Percentiles rank a stretch among this genome's conserved stretches.
phyloP scores from a whole-genome alignment of 1,140 invertebrate genomes.

The Maniola jurtina region DNA sequence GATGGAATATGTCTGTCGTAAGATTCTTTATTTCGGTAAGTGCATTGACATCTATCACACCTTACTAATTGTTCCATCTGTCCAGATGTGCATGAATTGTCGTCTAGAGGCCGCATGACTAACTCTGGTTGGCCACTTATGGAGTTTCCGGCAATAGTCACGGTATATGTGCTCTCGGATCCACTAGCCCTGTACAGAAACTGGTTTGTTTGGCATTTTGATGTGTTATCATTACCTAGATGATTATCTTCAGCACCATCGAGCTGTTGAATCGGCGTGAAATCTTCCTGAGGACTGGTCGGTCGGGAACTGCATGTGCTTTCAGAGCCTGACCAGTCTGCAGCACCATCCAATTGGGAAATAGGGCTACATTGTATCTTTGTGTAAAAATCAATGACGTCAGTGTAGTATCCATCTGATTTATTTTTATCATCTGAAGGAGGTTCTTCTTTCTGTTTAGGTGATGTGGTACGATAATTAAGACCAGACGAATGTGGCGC shows the following conservation, averaged over 20 bases:
- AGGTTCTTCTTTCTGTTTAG: conserved; percentile 65
- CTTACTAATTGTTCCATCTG: conserved; percentile 86
- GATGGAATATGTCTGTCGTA: conserved; percentile 89
- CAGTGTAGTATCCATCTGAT: conserved; percentile 67
- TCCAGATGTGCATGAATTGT: conserved; percentile 53
- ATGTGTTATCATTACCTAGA: conserved; percentile 63
- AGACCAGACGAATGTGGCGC: conserved; percentile 64
- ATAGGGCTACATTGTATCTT: conserved; percentile 77
- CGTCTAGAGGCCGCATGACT: conserved; percentile 74
- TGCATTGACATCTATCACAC: conserved; percentile 92
- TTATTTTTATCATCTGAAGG: conserved; percentile 48
- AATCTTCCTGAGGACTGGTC: conserved; percentile 62
- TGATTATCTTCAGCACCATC: conserved; percentile 86
- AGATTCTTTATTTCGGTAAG: conserved; percentile 92
- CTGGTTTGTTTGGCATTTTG: conserved; percentile 63
- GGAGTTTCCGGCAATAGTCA: conserved; percentile 71
- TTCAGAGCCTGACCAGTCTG: conserved; percentile 78
- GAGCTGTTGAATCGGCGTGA: conserved; percentile 82
- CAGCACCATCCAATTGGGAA: conserved; percentile 83
- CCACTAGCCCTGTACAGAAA: conserved; percentile 76
- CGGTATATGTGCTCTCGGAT: conserved; percentile 69
- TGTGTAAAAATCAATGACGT: conserved; percentile 77
- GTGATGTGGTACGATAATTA: conserved; percentile 58
- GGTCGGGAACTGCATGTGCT: conserved; percentile 72
- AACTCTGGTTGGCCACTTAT: conserved; percentile 70